Conservation (phyloP, 2,113 vertebrate species). For the Malurus cyaneus region DNA sequence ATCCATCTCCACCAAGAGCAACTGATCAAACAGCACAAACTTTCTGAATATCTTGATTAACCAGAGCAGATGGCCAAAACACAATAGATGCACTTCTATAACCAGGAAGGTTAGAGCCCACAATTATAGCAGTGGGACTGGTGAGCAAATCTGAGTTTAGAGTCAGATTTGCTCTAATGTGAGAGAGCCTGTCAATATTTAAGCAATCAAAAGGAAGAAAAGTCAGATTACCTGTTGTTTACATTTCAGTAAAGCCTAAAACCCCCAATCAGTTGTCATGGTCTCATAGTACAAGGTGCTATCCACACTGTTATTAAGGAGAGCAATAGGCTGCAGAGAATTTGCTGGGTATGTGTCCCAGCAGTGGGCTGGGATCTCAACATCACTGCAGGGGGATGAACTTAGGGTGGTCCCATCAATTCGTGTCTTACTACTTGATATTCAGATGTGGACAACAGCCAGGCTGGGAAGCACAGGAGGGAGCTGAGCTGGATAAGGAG, state of each 20-base stretch:
- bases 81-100: not conserved
- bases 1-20: not conserved
- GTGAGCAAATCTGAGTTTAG: not conserved
- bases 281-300: not conserved
- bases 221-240: constrained; percentile 35
- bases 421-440: not conserved
- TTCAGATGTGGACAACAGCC: not conserved
- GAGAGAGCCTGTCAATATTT: constrained; percentile 58
- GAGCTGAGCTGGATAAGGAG: not conserved
- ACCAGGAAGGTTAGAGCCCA: not conserved
- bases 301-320: not conserved
- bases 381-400: fast-evolving
- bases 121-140: not conserved
- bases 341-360: not conserved
- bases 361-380: not conserved
- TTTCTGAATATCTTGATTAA: constrained; percentile 41
- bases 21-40: not conserved
- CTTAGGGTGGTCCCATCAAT: fast-evolving
- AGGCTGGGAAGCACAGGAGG: not conserved
- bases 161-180: constrained; percentile 22
- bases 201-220: constrained; percentile 37
- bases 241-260: constrained; percentile 37
- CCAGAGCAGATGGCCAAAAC: constrained; percentile 33
- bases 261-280: constrained; percentile 36
- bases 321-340: fast-evolving